Evolutionary conservation across 2,888 invertebrate genomes (phyloP), one percentile per base, ranked within the genome.

Genomic region (Biston stratarius): DNA sequence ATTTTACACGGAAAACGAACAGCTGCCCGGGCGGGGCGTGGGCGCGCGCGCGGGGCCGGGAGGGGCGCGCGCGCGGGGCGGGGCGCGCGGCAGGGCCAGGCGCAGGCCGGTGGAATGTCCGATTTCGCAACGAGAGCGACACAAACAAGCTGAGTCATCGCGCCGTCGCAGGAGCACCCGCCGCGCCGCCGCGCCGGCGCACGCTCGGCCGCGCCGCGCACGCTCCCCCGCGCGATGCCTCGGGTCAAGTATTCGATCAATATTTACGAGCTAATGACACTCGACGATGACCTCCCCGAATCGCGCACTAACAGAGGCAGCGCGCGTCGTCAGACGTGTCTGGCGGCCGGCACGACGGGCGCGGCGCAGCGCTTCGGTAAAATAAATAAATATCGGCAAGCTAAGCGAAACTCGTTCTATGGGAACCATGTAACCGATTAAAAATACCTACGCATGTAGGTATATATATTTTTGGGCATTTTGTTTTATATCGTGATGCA

Each of bases 131-230:
- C 8, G n/a, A 34, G 38, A 48, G 48, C 69, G 68, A 68, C 61
- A 66, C 70, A 65, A 72, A 69, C 66, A 70, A 64, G 56, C 60
- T 73, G 74, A 74, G 61, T 74, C 74, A 74, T 65, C 70, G 66
- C 52, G 24, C 24, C 24, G 24, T 3, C 24, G 24, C 51, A 44
- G 61, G n/a, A n/a, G n/a, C n/a, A n/a, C n/a, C 36, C 49, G 53
- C 24, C 36, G 14, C 45, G 45, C 47, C 14, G 8, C 47, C 14
- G 14, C 47, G 47, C 47, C 14, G 49, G 33, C 49, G 49, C 51
- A 3, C 15, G 8, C 47, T n/a, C n/a, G n/a, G 10, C 44, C 6
- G 9, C 9, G 42, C 11, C 0, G 12, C 44, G 44, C 44, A 6
- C 44, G 42, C 10, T 3, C 11, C 42, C 36, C 36, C 36, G 36